phyloP scores from a whole-genome alignment of 1,140 invertebrate species.

The Tetraneura akinire region DNA sequence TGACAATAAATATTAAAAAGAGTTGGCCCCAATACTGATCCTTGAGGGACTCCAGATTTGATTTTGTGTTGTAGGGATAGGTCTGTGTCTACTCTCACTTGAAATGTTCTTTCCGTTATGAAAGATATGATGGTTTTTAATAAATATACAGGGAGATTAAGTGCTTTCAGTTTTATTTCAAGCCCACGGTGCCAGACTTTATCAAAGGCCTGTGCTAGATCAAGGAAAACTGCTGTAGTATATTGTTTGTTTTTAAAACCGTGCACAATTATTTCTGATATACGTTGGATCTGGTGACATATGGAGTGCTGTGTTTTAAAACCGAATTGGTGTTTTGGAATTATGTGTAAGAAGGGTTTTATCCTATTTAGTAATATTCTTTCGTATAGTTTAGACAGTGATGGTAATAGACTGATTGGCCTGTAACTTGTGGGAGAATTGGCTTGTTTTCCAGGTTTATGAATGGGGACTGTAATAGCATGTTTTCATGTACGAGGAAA shows the following conservation, averaged over 20 bases:
- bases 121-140: conserved; percentile 42
- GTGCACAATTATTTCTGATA: conserved; percentile 57
- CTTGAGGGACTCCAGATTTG: conserved; percentile 50
- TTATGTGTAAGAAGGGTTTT: conserved; percentile 3
- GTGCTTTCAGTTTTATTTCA: conserved; percentile 56
- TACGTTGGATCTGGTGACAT: conserved; percentile 57
- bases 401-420: conserved; percentile 58
- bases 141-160: conserved; percentile 18
- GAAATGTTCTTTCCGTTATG: conserved; percentile 23
- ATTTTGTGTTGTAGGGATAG: neutral
- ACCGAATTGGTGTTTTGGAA: conserved; percentile 58
- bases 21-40: conserved; percentile 34
- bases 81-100: conserved; percentile 12
- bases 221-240: conserved; percentile 55
- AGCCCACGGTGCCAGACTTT: conserved; percentile 58
- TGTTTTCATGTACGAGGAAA: conserved; percentile 57
- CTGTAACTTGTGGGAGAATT: conserved; percentile 56
- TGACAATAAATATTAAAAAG: conserved; percentile 37
- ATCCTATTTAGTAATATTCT: conserved; percentile 55
- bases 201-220: too few species aligned
- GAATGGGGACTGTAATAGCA: conserved; percentile 58
- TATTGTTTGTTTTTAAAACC: conserved; percentile 57
- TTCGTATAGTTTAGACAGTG: conserved; percentile 57
- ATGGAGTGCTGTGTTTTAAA: conserved; percentile 58
- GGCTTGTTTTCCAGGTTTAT: conserved; percentile 58